Conservation (phyloP, 2,113 vertebrate genomes). For the Mesembrinibis cayennensis region DNA sequence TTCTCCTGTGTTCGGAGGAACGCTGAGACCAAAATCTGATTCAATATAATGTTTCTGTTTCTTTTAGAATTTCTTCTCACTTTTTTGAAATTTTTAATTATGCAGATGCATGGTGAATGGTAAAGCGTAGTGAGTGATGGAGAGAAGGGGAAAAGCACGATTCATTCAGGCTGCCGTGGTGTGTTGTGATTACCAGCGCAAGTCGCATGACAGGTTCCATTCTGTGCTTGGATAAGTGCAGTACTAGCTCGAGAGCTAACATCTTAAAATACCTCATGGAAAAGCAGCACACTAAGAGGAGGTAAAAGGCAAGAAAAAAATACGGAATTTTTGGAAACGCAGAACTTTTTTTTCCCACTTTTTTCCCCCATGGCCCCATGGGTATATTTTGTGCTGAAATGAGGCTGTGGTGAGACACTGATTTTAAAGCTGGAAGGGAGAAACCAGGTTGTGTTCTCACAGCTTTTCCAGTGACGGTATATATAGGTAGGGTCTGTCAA, state of each 20-base stretch:
- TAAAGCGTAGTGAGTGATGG: rapidly evolving
- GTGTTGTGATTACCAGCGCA: not conserved
- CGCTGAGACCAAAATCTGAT: rapidly evolving
- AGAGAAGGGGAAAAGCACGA: not conserved
- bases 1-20: rapidly evolving
- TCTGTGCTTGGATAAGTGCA: rapidly evolving
- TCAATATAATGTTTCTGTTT: rapidly evolving
- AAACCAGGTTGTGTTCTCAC: not conserved
- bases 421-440: not conserved
- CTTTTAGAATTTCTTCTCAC: not conserved
- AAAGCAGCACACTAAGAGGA: not conserved
- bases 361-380: rapidly evolving
- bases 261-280: not conserved
- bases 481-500: rapidly evolving
- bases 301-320: not conserved
- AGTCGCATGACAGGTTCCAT: not conserved
- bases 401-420: not conserved
- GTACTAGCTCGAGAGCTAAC: rapidly evolving
- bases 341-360: rapidly evolving
- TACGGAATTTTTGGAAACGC: rapidly evolving
- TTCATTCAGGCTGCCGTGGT: rapidly evolving
- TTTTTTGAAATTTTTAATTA: not conserved
- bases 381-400: not conserved
- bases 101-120: not conserved
- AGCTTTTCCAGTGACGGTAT: not conserved